Base-by-base conservation (phyloP, 2,797 vertebrate species). In the Anisognathus igniventris region DNA sequence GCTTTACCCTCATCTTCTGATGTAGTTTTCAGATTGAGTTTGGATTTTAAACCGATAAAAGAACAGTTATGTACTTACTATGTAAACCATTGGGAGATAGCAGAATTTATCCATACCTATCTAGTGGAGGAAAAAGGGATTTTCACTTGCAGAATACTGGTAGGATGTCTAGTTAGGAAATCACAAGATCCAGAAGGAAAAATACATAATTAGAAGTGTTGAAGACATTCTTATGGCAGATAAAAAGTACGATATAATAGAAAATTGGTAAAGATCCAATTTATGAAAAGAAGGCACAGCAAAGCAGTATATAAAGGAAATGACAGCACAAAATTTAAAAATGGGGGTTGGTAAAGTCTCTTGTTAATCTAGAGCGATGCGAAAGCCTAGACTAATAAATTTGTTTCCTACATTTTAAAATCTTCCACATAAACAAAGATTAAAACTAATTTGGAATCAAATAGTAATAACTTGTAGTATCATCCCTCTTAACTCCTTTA, bases 331-430 rank as follows among this genome's bases (percentile, higher is more conserved):
- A 94, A 82, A 95, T 72, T 61, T 35, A 96, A 97, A 94, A 93
- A 93, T n/a, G 30, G 56, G 62, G 86, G 24, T 56, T 45, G 14
- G 45, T 61, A 60, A 94, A 95, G 66, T 66, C 77, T 94, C 37
- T 86, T 95, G 75, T 97, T 97, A 96, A 96, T 79, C 50, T 39
- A 84, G 91, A 61, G 54, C 77, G 89, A 86, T 79, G 67, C 74
- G 42, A 24, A 92, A 95, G 74, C 61, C 72, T 66, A 81, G n/a
- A 70, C 42, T 86, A 93, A 80, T 87, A 93, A 93, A 67, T 88
- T 88, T 91, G 16, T 80, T 73, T 71, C 83, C 62, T 91, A 21
- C 18, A 35, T 93, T 97, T 91, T 76, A 37, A 75, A 79, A 82
- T 88, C 44, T 96, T 96, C 33, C 79, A 66, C 56, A 27, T 68